Conservation (phyloP, 2,113 vertebrate genomes). For the Chaetorhynchus papuensis region DNA sequence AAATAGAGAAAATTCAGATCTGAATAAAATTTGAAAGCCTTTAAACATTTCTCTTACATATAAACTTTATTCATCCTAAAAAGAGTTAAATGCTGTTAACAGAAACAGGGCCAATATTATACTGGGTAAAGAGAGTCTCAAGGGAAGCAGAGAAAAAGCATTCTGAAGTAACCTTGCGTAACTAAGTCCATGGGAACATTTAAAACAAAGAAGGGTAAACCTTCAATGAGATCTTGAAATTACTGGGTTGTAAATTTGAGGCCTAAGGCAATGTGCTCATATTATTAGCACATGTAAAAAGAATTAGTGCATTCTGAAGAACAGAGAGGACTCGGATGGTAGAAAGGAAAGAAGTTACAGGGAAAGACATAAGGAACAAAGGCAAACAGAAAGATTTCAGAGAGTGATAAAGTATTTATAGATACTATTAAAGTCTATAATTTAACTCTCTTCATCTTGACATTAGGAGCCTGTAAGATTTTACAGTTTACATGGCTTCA, state of each 20-base stretch:
- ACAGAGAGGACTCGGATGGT: background rate
- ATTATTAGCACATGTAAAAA: slow-evolving; percentile 62
- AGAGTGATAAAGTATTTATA: slow-evolving; percentile 54
- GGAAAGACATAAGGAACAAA: slow-evolving; percentile 39
- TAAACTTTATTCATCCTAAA: background rate
- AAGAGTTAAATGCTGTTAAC: background rate
- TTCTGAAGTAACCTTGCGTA: slow-evolving; percentile 10
- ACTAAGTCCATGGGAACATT: slow-evolving; percentile 50
- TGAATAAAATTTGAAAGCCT: background rate
- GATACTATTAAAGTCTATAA: slow-evolving; percentile 39
- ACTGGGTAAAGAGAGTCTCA: background rate
- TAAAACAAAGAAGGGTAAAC: slow-evolving; percentile 45
- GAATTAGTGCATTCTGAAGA: slow-evolving; percentile 15
- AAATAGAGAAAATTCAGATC: background rate
- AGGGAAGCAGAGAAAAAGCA: background rate
- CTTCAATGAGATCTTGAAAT: slow-evolving; percentile 46
- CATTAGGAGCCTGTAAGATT: slow-evolving; percentile 47
- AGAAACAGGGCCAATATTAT: background rate
- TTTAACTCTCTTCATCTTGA: slow-evolving; percentile 58
- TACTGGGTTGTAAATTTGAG: slow-evolving; percentile 45
- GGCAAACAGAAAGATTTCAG: slow-evolving; percentile 48
- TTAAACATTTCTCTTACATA: background rate
- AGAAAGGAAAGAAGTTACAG: slow-evolving; percentile 30
- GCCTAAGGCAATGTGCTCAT: background rate
- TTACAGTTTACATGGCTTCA: slow-evolving; percentile 26